Percentiles rank a stretch among this genome's conserved stretches.
These are phyloP conservation scores for Lophura nycthemera DNA, from an alignment of 2,113 vertebrate genomes.

Conservation along the genomic window DNA sequence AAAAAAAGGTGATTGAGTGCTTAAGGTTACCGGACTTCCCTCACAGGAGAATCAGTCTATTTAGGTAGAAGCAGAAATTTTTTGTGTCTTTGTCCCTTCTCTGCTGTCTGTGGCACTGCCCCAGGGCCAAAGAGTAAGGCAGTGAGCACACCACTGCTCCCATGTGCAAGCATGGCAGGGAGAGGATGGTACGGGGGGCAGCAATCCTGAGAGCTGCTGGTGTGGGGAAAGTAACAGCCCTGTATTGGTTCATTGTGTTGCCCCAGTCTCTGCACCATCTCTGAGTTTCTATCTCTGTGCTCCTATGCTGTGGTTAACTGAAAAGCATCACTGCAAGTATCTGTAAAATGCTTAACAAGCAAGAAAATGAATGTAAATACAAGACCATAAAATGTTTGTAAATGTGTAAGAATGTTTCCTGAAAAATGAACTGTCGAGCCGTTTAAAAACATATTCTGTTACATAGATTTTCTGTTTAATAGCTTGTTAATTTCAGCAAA, in stretches of 20 bases:
- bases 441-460: not conserved
- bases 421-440: not conserved
- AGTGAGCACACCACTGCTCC: fast-evolving
- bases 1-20: not conserved
- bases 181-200: not conserved
- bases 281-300: not conserved
- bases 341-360: not conserved
- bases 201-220: not conserved
- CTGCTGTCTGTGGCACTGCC: fast-evolving
- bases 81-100: not conserved
- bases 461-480: not conserved
- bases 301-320: not conserved
- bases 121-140: not conserved
- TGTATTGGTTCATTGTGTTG: not conserved
- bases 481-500: conserved; percentile 5
- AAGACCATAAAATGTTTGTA: not conserved
- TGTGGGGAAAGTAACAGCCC: not conserved
- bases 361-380: not conserved
- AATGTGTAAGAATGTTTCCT: not conserved
- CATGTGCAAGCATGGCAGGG: not conserved
- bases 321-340: not conserved
- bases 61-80: not conserved
- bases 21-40: not conserved
- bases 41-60: not conserved
- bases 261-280: not conserved